Evolutionary conservation across 2,113 vertebrate species (phyloP), one percentile per base, ranked within the genome.

Genomic region (Anguilla rostrata): DNA sequence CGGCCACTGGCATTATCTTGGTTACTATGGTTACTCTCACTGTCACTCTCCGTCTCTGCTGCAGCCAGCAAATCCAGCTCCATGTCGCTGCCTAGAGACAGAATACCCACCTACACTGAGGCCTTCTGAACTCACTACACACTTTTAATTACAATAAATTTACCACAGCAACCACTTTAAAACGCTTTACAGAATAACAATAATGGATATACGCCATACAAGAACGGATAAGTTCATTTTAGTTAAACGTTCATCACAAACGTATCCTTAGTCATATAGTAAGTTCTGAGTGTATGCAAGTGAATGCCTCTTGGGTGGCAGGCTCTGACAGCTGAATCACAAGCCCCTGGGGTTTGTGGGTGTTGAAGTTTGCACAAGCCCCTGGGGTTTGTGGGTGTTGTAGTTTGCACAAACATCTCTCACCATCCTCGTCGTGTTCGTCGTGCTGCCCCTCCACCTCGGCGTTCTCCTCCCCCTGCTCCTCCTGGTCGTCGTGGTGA

Each of bases 11-110:
- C 98, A 20, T 99, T 99, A 88, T 99, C 98, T 92, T 99, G 98
- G 91, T 99, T 99, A 93, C 98, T 99, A 90, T 99, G 98, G 92
- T 99, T 99, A 92, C 98, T 99, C 92, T 99, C 98, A 83, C 98
- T 99, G 93, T 99, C 98, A n/a, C 98, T 99, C 94, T 99, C 98
- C 0, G 98, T 99, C 94, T 99, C 98, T 34, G 98, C 98, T 46
- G 98, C 98, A 43, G 98, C 98, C 88, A 99, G 90, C 78, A 99
- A 94, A 93, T 99, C 98, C 89, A 99, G 92, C 91, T 99, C 98
- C 98, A 99, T 99, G 92, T 99, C 98, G 82, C 98, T 99, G 79
- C 98, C 98, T 99, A 85, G 46, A 43, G 88, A 91, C 29, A 15
- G 63, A 79, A 1, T 71, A 39, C 57, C 78, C 15, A 41, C 12